Percentiles rank a stretch among this genome's conserved stretches.
These are phyloP conservation scores for Suricata suricatta DNA, from an alignment of 2,113 vertebrate species.

Conservation along the genomic window DNA sequence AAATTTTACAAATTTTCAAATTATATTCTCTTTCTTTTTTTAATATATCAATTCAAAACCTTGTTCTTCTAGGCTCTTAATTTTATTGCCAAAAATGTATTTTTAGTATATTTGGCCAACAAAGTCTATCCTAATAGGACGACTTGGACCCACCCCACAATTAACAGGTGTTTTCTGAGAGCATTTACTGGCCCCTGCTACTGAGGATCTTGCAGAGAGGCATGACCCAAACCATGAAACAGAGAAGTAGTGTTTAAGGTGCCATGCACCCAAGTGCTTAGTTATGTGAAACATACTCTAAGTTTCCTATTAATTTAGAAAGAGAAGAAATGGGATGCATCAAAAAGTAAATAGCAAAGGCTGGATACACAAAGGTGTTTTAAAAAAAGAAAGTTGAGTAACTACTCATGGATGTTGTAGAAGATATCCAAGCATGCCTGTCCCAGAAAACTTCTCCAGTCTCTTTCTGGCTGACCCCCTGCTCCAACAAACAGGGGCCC, in stretches of 20 bases:
- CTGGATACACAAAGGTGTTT: background rate
- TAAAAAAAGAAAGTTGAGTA: background rate
- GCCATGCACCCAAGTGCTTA: background rate
- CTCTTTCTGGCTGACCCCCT: background rate
- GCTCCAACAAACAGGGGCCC: background rate
- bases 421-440: background rate
- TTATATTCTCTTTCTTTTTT: background rate
- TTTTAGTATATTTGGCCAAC: background rate
- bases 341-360: background rate
- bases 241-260: background rate
- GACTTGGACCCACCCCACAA: background rate
- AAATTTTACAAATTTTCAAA: background rate
- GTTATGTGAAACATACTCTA: background rate
- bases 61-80: background rate
- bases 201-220: background rate
- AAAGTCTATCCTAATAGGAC: background rate
- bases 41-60: background rate
- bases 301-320: background rate
- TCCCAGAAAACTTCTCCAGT: background rate
- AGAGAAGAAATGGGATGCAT: background rate
- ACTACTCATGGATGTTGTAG: background rate
- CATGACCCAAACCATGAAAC: background rate
- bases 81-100: background rate
- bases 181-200: background rate
- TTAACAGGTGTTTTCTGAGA: background rate